phyloP scores from a whole-genome alignment of 2,113 vertebrate genomes.

The Petroica traversi region DNA sequence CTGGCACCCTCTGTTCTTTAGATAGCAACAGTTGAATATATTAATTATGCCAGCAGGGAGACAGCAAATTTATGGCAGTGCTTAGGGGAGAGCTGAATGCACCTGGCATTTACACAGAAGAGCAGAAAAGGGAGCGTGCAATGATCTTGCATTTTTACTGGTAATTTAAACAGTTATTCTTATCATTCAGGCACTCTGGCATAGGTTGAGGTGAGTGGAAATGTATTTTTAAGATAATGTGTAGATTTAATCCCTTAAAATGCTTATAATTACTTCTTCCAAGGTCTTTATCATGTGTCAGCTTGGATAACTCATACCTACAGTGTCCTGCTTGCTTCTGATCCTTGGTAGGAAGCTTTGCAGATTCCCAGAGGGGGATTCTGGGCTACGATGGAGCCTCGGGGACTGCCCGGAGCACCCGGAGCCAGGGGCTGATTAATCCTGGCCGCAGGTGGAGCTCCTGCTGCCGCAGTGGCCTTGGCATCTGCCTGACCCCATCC shows the following conservation, averaged over 20 bases:
- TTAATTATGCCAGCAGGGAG: slow-evolving; percentile 4
- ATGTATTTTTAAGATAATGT: not conserved
- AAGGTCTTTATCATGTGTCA: not conserved
- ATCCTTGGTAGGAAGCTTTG: not conserved
- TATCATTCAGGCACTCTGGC: not conserved
- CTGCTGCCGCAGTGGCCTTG: slow-evolving; percentile 40
- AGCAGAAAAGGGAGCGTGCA: not conserved
- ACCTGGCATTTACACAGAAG: not conserved
- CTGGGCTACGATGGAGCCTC: not conserved
- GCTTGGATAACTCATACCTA: not conserved
- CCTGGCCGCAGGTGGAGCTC: slow-evolving; percentile 11
- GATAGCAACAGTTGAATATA: not conserved
- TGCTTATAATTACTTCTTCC: not conserved
- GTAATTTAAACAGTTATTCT: not conserved
- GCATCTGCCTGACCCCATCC: slow-evolving; percentile 50
- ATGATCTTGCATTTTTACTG: not conserved
- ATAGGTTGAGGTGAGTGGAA: not conserved
- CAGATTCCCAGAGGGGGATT: not conserved
- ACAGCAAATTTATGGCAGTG: not conserved
- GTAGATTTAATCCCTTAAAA: not conserved
- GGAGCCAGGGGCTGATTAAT: not conserved
- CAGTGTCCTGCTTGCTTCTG: not conserved
- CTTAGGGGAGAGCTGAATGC: not conserved
- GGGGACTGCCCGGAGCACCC: not conserved
- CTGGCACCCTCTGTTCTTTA: not conserved